These are phyloP conservation scores for Dinomys branickii DNA, from an alignment of 2,113 vertebrate genomes.

Conservation along the genomic window DNA sequence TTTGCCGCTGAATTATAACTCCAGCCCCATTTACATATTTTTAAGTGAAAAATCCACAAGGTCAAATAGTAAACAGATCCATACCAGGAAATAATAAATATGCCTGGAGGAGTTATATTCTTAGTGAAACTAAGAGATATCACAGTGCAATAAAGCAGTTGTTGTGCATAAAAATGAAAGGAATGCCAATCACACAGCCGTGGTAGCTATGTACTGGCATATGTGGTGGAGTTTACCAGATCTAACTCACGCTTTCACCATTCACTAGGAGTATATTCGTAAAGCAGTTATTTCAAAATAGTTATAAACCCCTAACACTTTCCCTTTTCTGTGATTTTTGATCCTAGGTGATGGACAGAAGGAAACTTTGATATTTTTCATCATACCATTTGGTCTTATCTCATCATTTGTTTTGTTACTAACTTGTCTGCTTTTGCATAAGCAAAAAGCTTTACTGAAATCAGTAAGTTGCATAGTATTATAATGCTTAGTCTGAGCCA, in stretches of 20 bases:
- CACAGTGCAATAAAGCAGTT: neutral
- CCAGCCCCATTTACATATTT: neutral
- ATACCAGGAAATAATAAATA: conserved; percentile 45
- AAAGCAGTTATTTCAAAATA: conserved; percentile 44
- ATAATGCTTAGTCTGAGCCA: neutral
- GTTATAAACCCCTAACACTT: conserved; percentile 47
- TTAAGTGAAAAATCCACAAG: conserved; percentile 25
- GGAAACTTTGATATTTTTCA: conserved; percentile 2
- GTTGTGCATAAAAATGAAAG: neutral
- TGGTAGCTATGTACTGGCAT: neutral
- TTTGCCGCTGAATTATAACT: no score
- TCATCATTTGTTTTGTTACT: neutral
- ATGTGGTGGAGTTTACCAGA: neutral
- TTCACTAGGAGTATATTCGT: conserved; percentile 29
- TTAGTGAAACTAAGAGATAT: conserved; percentile 32
- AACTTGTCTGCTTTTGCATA: conserved; percentile 47
- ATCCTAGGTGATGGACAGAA: conserved; percentile 51
- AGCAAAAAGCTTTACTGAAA: conserved; percentile 9
- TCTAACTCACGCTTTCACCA: neutral
- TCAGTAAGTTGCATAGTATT: conserved; percentile 63
- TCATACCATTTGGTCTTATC: conserved; percentile 50
- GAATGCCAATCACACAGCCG: neutral
- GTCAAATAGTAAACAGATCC: conserved; percentile 44
- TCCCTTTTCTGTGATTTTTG: conserved; percentile 48
- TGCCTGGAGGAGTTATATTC: neutral